phyloP scores from a whole-genome alignment of 2,888 invertebrate species.

The Cheilosia soror region DNA sequence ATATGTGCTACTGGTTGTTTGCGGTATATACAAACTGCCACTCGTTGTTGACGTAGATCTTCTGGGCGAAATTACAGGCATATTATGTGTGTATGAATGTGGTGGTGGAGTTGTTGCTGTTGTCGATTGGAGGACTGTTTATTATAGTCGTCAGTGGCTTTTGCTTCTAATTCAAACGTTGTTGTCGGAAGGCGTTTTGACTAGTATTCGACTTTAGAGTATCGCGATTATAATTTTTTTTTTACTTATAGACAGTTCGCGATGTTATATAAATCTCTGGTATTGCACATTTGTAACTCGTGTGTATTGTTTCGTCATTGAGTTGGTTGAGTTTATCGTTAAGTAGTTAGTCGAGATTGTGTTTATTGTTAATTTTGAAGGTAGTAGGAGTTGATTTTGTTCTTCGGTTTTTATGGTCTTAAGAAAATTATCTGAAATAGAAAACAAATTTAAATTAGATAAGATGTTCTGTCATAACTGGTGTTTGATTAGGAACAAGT shows the following conservation, averaged over 20 bases:
- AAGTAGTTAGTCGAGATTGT: slow-evolving; percentile 46
- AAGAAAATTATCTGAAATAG: slow-evolving; percentile 50
- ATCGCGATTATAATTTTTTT: slow-evolving; percentile 14
- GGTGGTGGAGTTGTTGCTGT: neutral
- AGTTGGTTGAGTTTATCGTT: slow-evolving; percentile 40
- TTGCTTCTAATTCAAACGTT: neutral
- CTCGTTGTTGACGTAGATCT: slow-evolving; percentile 83
- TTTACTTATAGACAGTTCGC: neutral
- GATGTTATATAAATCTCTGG: slow-evolving; percentile 11
- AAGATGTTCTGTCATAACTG: neutral
- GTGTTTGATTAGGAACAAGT: too few species aligned
- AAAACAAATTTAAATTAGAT: neutral
- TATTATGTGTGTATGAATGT: slow-evolving; percentile 79
- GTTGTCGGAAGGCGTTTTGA: slow-evolving; percentile 49
- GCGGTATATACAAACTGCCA: slow-evolving; percentile 83
- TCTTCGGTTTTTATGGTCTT: slow-evolving; percentile 30
- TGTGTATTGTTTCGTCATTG: slow-evolving; percentile 25
- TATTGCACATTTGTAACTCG: slow-evolving; percentile 50
- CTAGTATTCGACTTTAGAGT: slow-evolving; percentile 52
- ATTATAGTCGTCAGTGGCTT: slow-evolving; percentile 6
- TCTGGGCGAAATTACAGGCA: slow-evolving; percentile 84
- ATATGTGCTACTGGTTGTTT: slow-evolving; percentile 80
- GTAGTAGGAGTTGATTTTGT: slow-evolving; percentile 42
- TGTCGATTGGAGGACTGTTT: slow-evolving; percentile 40
- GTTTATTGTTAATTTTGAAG: slow-evolving; percentile 39